These are phyloP conservation scores for Henricia sp. DNA, from an alignment of 53 echinoderm and acorn worm genomes.

Conservation along the genomic window DNA sequence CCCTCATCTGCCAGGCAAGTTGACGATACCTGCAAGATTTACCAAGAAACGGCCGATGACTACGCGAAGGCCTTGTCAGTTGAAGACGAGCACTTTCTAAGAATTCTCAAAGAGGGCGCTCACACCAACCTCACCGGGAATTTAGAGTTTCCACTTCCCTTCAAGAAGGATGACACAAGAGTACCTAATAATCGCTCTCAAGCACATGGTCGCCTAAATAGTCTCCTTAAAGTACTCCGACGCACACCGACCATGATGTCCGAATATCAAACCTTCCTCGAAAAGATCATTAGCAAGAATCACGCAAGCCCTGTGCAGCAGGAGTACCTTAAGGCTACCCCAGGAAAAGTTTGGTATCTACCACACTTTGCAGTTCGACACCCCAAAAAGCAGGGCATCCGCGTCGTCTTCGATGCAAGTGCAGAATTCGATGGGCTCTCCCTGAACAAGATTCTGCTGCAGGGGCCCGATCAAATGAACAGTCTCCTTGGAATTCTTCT, in stretches of 20 bases:
- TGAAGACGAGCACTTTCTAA: slow-evolving; percentile 50
- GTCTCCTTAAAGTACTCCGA: not conserved
- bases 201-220: not conserved
- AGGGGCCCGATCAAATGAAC: slow-evolving; percentile 74
- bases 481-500: slow-evolving; percentile 59
- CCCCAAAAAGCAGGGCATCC: slow-evolving; percentile 42
- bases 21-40: too few species aligned
- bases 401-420: slow-evolving; percentile 63
- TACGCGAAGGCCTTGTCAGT: slow-evolving; percentile 3
- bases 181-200: slow-evolving; percentile 26
- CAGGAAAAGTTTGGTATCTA: slow-evolving; percentile 50
- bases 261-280: slow-evolving; percentile 17
- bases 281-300: slow-evolving; percentile 12
- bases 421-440: slow-evolving; percentile 47
- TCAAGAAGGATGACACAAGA: not conserved
- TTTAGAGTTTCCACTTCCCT: slow-evolving; percentile 32
- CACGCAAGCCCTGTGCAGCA: slow-evolving; percentile 33
- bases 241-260: slow-evolving; percentile 15
- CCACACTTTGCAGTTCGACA: slow-evolving; percentile 62
- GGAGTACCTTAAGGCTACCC: not conserved
- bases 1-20: not conserved
- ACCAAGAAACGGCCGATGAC: slow-evolving; percentile 2
- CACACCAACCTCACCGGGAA: slow-evolving; percentile 52
- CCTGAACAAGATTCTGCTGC: slow-evolving; percentile 54
- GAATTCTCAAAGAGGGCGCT: slow-evolving; percentile 29